Evolutionary conservation across 2,888 invertebrate species (phyloP), one percentile per base, ranked within the genome.

Genomic region (Cheilosia urbana): DNA sequence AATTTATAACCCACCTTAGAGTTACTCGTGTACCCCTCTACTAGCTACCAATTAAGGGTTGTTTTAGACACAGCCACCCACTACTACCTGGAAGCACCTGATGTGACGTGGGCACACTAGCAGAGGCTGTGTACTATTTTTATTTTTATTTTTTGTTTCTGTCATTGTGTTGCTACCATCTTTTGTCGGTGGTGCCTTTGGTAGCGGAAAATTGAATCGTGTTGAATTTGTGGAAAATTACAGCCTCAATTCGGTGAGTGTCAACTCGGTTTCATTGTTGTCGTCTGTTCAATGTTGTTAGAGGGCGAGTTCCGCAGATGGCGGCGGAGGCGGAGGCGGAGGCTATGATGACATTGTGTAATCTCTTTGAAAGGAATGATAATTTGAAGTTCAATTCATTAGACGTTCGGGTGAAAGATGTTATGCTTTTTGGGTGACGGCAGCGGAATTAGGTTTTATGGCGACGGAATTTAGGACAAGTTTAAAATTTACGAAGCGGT

Each of bases 331-430:
- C 45, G 17, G 17, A 17, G 71, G 80, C 75, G 75, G 68, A 58
- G 71, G 79, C 79, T 69, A 84, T 76, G 85, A 81, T 85, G 85
- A 85, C 85, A 85, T 81, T 81, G 85, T 85, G 85, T 85, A 72
- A 85, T 85, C 85, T 81, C 81, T 81, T 85, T 81, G 85, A 81
- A 85, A 58, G 72, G 85, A 85, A 85, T 77, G 81, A 85, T 81
- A 81, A 85, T 81, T 85, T 85, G 80, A 85, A 85, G 85, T 85
- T 85, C 85, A 85, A 81, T 85, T 85, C 81, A 81, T 85, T 77
- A 76, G 71, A 76, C 68, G 71, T 75, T 76, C 65, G 65, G 53
- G 60, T 65, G 57, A 62, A 83, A 57, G 80, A 71, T 66, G 77
- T 77, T 47, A 62, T 45, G 47, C n/a, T 17, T 49, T 17, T 19